These are phyloP conservation scores for Streblospio benedicti DNA, from an alignment of 1,140 invertebrate genomes.

Conservation along the genomic window DNA sequence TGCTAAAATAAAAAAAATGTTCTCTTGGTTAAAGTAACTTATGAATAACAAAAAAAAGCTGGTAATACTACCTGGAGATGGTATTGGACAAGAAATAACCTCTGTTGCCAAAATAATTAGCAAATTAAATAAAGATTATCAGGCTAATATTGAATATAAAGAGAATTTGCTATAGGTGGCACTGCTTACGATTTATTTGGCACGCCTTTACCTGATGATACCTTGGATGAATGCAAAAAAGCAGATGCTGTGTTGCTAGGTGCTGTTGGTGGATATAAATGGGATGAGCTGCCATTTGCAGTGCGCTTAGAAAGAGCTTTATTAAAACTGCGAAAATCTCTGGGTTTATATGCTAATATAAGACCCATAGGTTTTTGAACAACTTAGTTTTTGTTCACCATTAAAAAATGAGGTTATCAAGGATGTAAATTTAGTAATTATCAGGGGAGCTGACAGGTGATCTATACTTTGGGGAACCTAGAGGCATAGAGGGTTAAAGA, in stretches of 20 bases:
- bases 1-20: no score
- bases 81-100: conserved; percentile 1
- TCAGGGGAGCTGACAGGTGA: conserved; percentile 16
- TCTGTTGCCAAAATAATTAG: background rate
- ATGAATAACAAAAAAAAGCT: conserved; percentile 1
- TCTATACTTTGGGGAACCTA: conserved; percentile 11
- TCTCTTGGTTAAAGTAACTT: no score
- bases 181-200: conserved; percentile 12
- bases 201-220: conserved; percentile 15
- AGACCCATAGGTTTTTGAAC: conserved; percentile 10
- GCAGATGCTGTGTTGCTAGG: conserved; percentile 19
- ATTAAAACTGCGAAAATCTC: conserved; percentile 9
- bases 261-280: conserved; percentile 19
- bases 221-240: background rate
- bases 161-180: conserved; percentile 8
- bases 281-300: conserved; percentile 8
- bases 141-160: background rate
- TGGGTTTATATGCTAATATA: conserved; percentile 20
- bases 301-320: conserved; percentile 17
- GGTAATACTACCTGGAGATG: conserved; percentile 3
- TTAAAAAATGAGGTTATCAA: conserved; percentile 13
- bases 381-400: conserved; percentile 8
- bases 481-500: background rate
- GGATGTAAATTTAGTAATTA: conserved; percentile 17
- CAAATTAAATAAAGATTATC: no score